Conservation (phyloP, 2,113 vertebrate genomes). For the Lepus americanus region DNA sequence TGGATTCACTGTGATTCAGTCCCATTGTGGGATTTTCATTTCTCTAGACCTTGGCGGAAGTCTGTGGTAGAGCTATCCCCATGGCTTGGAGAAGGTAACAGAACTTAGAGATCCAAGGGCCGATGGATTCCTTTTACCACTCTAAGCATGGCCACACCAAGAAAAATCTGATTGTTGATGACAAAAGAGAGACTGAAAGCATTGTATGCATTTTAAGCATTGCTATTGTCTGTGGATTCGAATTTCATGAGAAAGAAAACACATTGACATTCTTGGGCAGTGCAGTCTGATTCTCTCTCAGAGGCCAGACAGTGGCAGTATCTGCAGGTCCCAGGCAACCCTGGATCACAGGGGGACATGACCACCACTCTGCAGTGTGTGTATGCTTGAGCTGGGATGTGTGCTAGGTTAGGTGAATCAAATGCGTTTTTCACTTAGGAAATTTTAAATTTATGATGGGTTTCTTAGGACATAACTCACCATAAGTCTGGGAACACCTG, state of each 20-base stretch:
- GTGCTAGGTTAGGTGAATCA: not conserved
- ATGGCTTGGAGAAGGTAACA: not conserved
- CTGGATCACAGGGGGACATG: not conserved
- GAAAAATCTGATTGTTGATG: not conserved
- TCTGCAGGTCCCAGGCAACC: not conserved
- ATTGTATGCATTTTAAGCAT: not conserved
- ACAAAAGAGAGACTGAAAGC: not conserved
- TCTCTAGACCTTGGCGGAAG: not conserved
- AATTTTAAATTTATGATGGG: not conserved
- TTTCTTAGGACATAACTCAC: not conserved
- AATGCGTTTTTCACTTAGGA: not conserved
- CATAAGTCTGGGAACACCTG: not conserved
- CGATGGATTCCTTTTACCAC: not conserved
- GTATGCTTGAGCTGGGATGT: not conserved
- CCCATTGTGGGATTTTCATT: not conserved
- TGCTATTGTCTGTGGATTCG: not conserved
- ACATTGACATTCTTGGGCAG: not conserved
- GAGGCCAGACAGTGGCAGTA: not conserved
- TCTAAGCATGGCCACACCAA: not conserved
- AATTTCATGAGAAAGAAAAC: not conserved
- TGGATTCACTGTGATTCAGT: not conserved
- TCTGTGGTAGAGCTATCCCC: too few species aligned
- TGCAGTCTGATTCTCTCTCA: not conserved
- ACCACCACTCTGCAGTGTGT: not conserved
- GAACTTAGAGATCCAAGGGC: not conserved